Conservation (phyloP, 2,888 invertebrate genomes). For the Brachyptera putata region DNA sequence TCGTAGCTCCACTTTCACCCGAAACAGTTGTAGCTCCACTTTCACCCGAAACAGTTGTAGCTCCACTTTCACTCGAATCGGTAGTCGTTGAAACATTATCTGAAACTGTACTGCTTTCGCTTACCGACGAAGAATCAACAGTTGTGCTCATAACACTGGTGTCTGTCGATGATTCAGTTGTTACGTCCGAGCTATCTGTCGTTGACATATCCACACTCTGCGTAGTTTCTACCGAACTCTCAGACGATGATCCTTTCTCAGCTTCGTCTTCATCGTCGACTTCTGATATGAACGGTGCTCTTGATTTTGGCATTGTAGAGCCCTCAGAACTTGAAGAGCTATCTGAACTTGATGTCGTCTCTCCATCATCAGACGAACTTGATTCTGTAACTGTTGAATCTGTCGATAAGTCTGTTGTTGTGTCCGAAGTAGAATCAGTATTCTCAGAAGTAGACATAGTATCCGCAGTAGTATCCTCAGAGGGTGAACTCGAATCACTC, state of each 20-base stretch:
- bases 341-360: constrained; percentile 29
- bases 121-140: not conserved
- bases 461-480: not conserved
- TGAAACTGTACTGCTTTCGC: not conserved
- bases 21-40: constrained; percentile 32
- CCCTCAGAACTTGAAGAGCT: not conserved
- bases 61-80: too few species aligned
- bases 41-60: not conserved
- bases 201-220: too few species aligned
- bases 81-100: not conserved
- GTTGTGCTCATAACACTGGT: not conserved
- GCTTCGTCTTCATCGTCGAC: too few species aligned
- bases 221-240: not conserved
- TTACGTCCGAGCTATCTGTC: not conserved
- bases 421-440: too few species aligned
- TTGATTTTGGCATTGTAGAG: not conserved
- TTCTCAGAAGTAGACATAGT: too few species aligned
- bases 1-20: not conserved
- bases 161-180: constrained; percentile 12
- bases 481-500: constrained; percentile 28
- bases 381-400: not conserved
- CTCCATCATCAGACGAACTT: too few species aligned
- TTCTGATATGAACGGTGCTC: too few species aligned
- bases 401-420: too few species aligned
- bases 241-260: not conserved